Percentiles rank a stretch among this genome's conserved stretches.
Conservation (phyloP, 2,113 vertebrate species). For the Trogon surrucura region DNA sequence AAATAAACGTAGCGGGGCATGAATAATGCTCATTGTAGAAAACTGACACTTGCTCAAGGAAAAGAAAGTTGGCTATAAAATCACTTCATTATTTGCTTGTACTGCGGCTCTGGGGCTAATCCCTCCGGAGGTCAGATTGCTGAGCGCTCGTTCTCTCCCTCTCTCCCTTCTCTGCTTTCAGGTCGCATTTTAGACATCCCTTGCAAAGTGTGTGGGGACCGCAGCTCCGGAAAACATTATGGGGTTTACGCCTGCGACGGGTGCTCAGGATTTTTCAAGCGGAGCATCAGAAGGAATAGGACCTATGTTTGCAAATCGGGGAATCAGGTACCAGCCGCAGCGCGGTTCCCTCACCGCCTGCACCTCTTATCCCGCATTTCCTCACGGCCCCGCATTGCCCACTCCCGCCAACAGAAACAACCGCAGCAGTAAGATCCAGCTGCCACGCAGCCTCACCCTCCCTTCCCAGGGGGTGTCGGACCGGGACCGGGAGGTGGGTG, state of each 20-base stretch:
- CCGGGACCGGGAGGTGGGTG: not conserved
- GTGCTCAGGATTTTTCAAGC: conserved; percentile 98
- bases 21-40: conserved; percentile 79
- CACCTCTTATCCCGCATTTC: not conserved
- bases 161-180: conserved; percentile 60
- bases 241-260: conserved; percentile 98
- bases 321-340: conserved; percentile 85
- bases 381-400: not conserved
- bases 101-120: conserved; percentile 71
- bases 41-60: conserved; percentile 79
- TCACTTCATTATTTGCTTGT: conserved; percentile 81
- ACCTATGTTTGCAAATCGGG: conserved; percentile 99
- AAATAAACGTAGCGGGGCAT: conserved; percentile 79
- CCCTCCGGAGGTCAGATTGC: conserved; percentile 73
- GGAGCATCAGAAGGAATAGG: conserved; percentile 96
- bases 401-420: not conserved
- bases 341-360: not conserved
- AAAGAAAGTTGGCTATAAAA: conserved; percentile 81
- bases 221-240: conserved; percentile 97
- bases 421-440: not conserved
- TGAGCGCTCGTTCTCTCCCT: conserved; percentile 44
- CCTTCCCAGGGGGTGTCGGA: not conserved
- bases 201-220: conserved; percentile 97
- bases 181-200: conserved; percentile 99
- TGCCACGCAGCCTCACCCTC: not conserved